A percentile compares a stretch with the other conserved stretches of the same genome.
These are phyloP conservation scores for Agrilus planipennis DNA, from an alignment of 1,140 invertebrate genomes.

Conservation along the genomic window DNA sequence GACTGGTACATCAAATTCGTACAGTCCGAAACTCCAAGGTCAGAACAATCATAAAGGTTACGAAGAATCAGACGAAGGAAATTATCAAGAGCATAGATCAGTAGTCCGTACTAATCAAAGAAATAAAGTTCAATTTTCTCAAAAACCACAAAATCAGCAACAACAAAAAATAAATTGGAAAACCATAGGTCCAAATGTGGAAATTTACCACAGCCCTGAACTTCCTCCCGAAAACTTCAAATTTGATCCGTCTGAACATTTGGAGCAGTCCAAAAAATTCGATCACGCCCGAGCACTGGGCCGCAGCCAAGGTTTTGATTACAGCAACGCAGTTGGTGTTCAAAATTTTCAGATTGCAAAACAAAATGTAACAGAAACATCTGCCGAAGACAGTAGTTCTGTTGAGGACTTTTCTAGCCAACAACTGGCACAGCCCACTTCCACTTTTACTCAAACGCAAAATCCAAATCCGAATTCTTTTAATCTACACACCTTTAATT, in stretches of 20 bases:
- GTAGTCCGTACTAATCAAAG: too few relatives aligned
- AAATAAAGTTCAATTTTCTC: slow-evolving; percentile 5
- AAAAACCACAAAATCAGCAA: slow-evolving; percentile 3
- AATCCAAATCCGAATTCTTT: too few relatives aligned
- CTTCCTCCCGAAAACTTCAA: slow-evolving; percentile 1
- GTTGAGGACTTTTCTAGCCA: too few relatives aligned
- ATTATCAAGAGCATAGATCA: background rate
- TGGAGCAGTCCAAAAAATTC: slow-evolving; percentile 11
- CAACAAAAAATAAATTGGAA: slow-evolving; percentile 16
- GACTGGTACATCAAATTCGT: background rate
- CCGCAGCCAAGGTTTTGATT: slow-evolving; percentile 20
- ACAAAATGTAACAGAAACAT: too few relatives aligned
- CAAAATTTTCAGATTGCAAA: too few relatives aligned
- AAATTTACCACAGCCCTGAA: slow-evolving; percentile 20
- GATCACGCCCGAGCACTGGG: slow-evolving; percentile 20
- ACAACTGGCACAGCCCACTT: too few relatives aligned
- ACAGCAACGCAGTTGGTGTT: slow-evolving; percentile 16
- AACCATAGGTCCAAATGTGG: slow-evolving; percentile 18
- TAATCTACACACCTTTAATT: too few relatives aligned
- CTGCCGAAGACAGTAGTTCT: too few relatives aligned
- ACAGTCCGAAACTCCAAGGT: too few relatives aligned
- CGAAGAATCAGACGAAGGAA: background rate
- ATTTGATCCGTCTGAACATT: background rate
- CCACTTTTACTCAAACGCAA: too few relatives aligned
- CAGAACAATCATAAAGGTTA: too few relatives aligned